Base-by-base conservation (phyloP, 2,888 invertebrate genomes). In the Leptinotarsa haldemani region DNA sequence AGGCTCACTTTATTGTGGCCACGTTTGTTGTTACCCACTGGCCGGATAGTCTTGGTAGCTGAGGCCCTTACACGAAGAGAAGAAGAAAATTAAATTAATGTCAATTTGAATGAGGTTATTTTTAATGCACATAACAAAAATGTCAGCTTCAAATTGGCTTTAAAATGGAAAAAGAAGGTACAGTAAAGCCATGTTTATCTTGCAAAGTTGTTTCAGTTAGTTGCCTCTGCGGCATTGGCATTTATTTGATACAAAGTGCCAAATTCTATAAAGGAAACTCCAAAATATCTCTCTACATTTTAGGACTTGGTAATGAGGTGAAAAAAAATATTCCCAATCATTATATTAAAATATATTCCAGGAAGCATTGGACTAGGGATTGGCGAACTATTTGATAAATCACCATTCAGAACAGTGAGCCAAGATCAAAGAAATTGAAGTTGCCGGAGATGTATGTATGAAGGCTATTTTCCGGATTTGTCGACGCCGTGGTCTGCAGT, bases 181-280 rank as follows among this genome's bases (percentile, higher is more conserved):
- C 16, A 71, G 68, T 25, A 5, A 70, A 79, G 67, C 69, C 74
- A 7, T 86, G 87, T 78, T 74, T 84, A 25, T 80, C 85, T 16
- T 87, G 87, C 73, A 86, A 86, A 83, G 52, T 86, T 58, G 84
- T 83, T 61, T 83, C 85, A 30, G 80, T 87, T 56, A 78, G 80
- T 72, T 85, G 84, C 76, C 80, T 86, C 20, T 73, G 80, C 69
- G 84, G 84, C 16, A 85, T 87, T 76, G 86, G 87, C 65, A 79
- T 80, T 64, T 87, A 87, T 78, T 82, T 87, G 69, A 79, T 87
- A 71, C 76, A 83, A 53, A 80, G 80, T 46, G 84, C 84, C 15
- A 82, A 76, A 77, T 74, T 61, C 63, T 84, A 84, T 73, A 72
- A 77, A 30, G 76, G 76, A 73, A 75, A 78, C 30, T 78, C 84